Evolutionary conservation across 2,888 invertebrate species (phyloP).

Genomic region (Tricholauxania praeusta): DNA sequence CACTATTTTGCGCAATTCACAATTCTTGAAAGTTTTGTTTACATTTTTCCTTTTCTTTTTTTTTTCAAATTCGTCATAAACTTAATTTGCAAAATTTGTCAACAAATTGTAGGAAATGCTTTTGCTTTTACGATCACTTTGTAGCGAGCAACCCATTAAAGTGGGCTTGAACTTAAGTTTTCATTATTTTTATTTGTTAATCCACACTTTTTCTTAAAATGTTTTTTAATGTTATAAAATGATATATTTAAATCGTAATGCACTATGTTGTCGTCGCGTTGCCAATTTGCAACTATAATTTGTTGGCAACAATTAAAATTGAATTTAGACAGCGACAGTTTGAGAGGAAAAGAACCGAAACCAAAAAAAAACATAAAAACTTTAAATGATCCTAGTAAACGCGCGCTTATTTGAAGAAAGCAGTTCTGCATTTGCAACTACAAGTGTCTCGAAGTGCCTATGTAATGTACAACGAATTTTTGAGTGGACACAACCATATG

Average conservation of each 20-base stretch:
- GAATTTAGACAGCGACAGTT: too few relatives aligned
- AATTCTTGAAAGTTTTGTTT: neutral
- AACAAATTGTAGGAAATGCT: neutral
- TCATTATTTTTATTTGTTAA: neutral
- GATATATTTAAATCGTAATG: neutral
- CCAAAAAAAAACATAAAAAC: neutral
- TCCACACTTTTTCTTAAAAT: neutral
- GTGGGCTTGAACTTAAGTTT: neutral
- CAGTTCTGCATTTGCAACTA: neutral
- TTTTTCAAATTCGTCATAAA: neutral
- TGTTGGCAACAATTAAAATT: constrained; percentile 24
- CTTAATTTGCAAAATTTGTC: neutral
- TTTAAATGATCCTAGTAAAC: neutral
- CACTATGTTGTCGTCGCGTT: constrained; percentile 25
- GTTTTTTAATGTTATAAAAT: too few relatives aligned
- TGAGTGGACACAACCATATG: constrained; percentile 11
- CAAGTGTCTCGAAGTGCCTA: constrained; percentile 22
- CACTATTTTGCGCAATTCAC: neutral
- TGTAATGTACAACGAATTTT: constrained; percentile 19
- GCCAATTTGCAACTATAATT: constrained; percentile 23
- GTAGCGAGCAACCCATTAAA: neutral
- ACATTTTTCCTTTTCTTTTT: neutral
- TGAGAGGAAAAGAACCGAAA: neutral
- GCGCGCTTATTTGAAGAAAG: too few relatives aligned
- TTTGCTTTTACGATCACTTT: neutral